Base-by-base conservation (phyloP, 2,888 invertebrate species). In the Lepidochitona cinerea region DNA sequence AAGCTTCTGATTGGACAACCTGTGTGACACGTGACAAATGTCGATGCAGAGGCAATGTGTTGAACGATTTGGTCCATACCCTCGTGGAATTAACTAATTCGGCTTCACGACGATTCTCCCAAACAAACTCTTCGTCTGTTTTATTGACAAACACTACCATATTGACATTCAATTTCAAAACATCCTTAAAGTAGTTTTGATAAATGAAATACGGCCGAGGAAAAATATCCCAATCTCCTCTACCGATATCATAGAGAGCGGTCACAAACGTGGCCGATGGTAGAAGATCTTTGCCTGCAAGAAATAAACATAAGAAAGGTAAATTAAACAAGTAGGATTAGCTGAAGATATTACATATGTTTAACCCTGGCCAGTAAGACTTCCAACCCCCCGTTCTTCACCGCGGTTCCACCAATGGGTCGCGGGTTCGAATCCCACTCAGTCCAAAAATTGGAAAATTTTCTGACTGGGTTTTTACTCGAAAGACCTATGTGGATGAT, bases 201-300 rank as follows among this genome's bases (percentile, higher is more conserved):
- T 89, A 89, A 32, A 81, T 79, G 70, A 84, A 84, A 67, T 85
- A 82, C 0, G 84, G 85, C 5, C 89, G 75, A 69, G 83, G 76
- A 78, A 89, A 89, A 26, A 82, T 76, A 32, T 76, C 80, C 89
- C 89, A 89, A n/a, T 86, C 79, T 18, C 88, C 89, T 37, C 89
- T 78, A 6, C 87, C 87, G 54, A 89, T 87, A 78, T 89, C 87
- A 66, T 88, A 70, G 35, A 89, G 79, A 1, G 86, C 88, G 0
- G 89, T 89, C 49, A 89, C 89, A 3, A 89, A 71, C 0, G 89
- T 89, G 74, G 59, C 59, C 14, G 59, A 59, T 4, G 59, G 59
- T 23, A 14, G 4, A 3, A 32, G 7, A 32, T 59, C 29, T 32
- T 23, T 26, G 9, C 59, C 59, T 59, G 26, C 14, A 26, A 59